Evolutionary conservation across 2,797 vertebrate species (phyloP).

Genomic region (Sparidentex hasta): DNA sequence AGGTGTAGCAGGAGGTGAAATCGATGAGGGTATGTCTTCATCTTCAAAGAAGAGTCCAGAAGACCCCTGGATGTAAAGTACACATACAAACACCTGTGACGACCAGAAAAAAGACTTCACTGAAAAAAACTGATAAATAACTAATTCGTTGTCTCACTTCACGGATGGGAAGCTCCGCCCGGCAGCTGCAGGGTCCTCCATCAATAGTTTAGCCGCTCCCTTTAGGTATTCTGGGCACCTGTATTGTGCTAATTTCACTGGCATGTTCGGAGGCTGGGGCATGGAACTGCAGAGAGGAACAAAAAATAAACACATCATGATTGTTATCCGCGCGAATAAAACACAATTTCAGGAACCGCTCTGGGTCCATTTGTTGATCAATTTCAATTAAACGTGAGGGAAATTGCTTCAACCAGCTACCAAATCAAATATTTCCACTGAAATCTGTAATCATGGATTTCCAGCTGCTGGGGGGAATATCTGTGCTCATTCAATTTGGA

Average conservation of each 20-base stretch:
- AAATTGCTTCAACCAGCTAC: background rate
- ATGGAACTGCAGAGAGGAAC: slow-evolving; percentile 54
- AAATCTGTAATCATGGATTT: background rate
- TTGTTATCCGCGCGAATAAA: background rate
- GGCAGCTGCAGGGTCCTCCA: slow-evolving; percentile 61
- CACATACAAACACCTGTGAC: background rate
- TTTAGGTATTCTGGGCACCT: slow-evolving; percentile 70
- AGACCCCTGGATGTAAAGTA: slow-evolving; percentile 70
- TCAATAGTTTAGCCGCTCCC: slow-evolving; percentile 58
- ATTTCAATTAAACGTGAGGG: slow-evolving; percentile 1
- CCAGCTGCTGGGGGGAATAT: background rate
- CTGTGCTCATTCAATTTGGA: background rate
- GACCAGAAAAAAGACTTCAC: background rate
- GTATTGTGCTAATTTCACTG: slow-evolving; percentile 60
- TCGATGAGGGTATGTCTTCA: slow-evolving; percentile 85
- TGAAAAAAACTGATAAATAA: background rate
- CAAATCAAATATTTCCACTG: background rate
- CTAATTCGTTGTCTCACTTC: slow-evolving; percentile 63
- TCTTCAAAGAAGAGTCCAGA: slow-evolving; percentile 79
- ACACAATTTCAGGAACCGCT: background rate
- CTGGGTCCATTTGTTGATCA: slow-evolving; percentile 18
- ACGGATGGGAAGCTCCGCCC: slow-evolving; percentile 62
- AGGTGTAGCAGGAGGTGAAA: slow-evolving; percentile 91
- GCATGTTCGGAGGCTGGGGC: slow-evolving; percentile 29
- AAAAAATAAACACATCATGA: slow-evolving; percentile 24